Percentiles rank a stretch among this genome's conserved stretches.
These are phyloP conservation scores for Equus quagga DNA, from an alignment of 2,113 vertebrate genomes.

Conservation along the genomic window DNA sequence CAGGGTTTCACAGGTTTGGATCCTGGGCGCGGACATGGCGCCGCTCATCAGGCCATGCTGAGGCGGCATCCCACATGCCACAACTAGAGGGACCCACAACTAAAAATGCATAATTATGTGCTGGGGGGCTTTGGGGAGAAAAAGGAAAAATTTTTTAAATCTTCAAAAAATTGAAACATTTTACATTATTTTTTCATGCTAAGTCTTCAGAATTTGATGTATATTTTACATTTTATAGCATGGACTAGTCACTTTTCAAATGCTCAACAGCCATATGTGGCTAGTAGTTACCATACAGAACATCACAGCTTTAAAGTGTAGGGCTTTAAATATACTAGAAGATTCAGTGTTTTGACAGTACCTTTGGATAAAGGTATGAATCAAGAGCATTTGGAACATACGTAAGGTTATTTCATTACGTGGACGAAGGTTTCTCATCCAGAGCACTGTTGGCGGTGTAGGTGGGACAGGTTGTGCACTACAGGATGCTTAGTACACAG, in stretches of 20 bases:
- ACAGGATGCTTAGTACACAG: background rate
- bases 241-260: background rate
- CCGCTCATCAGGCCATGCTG: too few relatives aligned
- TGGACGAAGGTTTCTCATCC: background rate
- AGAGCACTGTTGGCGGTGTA: background rate
- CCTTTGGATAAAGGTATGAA: background rate
- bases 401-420: background rate
- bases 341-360: background rate
- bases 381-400: background rate
- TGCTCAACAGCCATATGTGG: background rate
- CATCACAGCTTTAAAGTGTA: background rate
- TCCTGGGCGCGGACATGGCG: too few relatives aligned
- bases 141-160: too few relatives aligned
- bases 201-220: slow-evolving; percentile 11
- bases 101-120: too few relatives aligned
- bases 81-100: too few relatives aligned
- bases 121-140: too few relatives aligned
- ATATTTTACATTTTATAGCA: background rate
- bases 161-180: background rate
- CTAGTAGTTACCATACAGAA: background rate
- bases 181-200: background rate
- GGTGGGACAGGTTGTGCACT: background rate
- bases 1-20: too few relatives aligned
- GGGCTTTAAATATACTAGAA: slow-evolving; percentile 1
- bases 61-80: too few relatives aligned